These are phyloP conservation scores for Endotricha flammealis DNA, from an alignment of 2,888 invertebrate genomes.

Conservation along the genomic window DNA sequence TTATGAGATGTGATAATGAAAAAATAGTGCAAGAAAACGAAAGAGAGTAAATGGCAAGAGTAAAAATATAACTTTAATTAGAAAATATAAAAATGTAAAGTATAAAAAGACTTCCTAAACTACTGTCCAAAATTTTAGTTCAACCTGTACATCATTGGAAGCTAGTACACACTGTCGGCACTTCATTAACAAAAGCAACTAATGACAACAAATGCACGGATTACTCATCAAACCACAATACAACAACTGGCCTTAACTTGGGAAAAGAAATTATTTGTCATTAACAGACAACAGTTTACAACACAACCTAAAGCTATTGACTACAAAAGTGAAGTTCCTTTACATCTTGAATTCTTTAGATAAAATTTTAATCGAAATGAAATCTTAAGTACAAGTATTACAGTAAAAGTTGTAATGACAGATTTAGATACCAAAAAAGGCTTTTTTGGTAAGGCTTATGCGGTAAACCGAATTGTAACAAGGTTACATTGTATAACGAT, in stretches of 20 bases:
- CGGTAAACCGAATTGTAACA: constrained; percentile 21
- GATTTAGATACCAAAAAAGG: constrained; percentile 12
- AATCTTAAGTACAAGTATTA: accelerated
- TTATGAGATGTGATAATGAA: no score
- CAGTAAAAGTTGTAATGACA: constrained; percentile 6
- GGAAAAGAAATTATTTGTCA: constrained; percentile 32
- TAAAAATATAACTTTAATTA: no score
- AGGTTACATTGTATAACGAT: constrained; percentile 52
- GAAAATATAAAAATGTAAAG: no score
- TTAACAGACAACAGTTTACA: constrained; percentile 21
- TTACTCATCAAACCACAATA: constrained; percentile 39
- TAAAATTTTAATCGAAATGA: constrained; percentile 5
- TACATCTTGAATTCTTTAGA: constrained; percentile 4
- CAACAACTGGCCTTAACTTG: constrained; percentile 22
- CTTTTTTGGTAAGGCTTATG: constrained; percentile 31
- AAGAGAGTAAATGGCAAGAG: no score
- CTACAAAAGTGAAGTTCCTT: constrained; percentile 2
- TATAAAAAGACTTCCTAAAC: no score
- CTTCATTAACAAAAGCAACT: constrained; percentile 41
- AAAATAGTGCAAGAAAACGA: no score
- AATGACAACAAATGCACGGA: constrained; percentile 37
- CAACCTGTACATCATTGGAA: constrained; percentile 11
- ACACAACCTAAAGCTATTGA: background rate
- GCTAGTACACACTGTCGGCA: constrained; percentile 26
- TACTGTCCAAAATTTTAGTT: no score